These are phyloP conservation scores for Schizopygopsis malacanthus DNA, from an alignment of 2,797 vertebrate genomes.

Conservation along the genomic window DNA sequence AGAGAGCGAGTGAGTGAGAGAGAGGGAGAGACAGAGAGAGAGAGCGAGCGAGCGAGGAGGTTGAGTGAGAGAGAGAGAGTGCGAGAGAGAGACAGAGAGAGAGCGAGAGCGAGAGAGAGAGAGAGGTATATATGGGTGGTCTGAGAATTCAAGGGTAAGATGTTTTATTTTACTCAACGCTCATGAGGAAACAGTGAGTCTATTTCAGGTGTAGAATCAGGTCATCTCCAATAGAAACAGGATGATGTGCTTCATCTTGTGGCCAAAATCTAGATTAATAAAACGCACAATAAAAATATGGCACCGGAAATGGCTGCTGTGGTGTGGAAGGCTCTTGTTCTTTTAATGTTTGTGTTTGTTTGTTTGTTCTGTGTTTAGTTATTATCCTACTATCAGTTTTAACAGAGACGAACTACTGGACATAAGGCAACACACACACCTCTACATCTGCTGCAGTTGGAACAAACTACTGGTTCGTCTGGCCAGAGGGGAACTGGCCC, in stretches of 20 bases:
- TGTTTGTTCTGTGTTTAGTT: too few species aligned
- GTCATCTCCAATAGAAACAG: slow-evolving; percentile 18
- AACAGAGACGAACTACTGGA: neutral
- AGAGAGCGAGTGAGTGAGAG: neutral
- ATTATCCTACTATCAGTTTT: neutral
- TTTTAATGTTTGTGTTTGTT: too few species aligned
- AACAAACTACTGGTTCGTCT: too few species aligned
- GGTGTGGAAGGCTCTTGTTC: too few species aligned
- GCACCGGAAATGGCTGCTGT: too few species aligned
- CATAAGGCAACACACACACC: neutral
- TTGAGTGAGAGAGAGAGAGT: neutral
- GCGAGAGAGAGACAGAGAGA: neutral
- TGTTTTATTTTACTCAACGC: slow-evolving; percentile 25
- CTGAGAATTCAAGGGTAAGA: slow-evolving; percentile 38
- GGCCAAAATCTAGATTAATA: slow-evolving; percentile 7
- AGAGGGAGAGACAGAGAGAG: neutral
- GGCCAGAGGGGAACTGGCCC: too few species aligned
- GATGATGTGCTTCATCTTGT: neutral
- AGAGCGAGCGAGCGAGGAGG: too few species aligned
- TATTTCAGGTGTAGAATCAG: slow-evolving; percentile 39
- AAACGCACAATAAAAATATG: too few species aligned
- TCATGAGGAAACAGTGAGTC: slow-evolving; percentile 12
- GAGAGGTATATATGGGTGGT: slow-evolving; percentile 1
- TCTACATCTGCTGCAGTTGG: too few species aligned
- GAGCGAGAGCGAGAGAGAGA: neutral